Evolutionary conservation across 2,888 invertebrate species (phyloP).

Genomic region (Blastobasis lacticolella): DNA sequence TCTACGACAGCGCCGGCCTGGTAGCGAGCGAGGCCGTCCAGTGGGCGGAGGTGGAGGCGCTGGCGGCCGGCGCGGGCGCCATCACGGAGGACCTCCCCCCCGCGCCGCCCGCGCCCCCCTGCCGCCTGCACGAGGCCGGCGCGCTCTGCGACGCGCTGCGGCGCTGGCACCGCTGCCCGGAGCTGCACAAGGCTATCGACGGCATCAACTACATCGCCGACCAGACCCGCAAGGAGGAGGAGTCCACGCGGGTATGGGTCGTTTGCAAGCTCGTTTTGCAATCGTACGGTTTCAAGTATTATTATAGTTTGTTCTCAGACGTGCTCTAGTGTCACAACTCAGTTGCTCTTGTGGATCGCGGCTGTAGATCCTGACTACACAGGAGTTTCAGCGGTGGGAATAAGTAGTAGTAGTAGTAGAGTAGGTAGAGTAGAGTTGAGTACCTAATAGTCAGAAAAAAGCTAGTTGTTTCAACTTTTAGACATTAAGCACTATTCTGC

Average conservation of each 20-base stretch:
- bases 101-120: conserved; percentile 74
- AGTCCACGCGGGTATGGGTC: conserved; percentile 86
- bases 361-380: too few species aligned
- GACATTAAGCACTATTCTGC: too few species aligned
- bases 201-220: conserved; percentile 94
- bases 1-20: conserved; percentile 38
- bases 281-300: too few species aligned
- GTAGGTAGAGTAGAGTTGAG: too few species aligned
- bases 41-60: conserved; percentile 24
- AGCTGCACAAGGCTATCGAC: conserved; percentile 93
- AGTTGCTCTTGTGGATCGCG: too few species aligned
- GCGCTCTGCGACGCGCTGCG: conserved; percentile 77
- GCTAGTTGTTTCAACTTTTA: too few species aligned
- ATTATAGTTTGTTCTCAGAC: too few species aligned
- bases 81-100: conserved; percentile 27
- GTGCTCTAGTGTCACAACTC: too few species aligned
- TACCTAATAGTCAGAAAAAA: too few species aligned
- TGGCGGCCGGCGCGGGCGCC: conserved; percentile 14
- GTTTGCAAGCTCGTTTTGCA: not conserved
- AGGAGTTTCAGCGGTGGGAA: too few species aligned
- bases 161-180: conserved; percentile 92
- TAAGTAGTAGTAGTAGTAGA: too few species aligned
- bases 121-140: conserved; percentile 68
- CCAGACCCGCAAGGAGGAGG: conserved; percentile 93
- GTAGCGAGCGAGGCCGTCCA: conserved; percentile 24